These are phyloP conservation scores for Heterohyrax brucei DNA, from an alignment of 2,797 vertebrate species.

Conservation along the genomic window DNA sequence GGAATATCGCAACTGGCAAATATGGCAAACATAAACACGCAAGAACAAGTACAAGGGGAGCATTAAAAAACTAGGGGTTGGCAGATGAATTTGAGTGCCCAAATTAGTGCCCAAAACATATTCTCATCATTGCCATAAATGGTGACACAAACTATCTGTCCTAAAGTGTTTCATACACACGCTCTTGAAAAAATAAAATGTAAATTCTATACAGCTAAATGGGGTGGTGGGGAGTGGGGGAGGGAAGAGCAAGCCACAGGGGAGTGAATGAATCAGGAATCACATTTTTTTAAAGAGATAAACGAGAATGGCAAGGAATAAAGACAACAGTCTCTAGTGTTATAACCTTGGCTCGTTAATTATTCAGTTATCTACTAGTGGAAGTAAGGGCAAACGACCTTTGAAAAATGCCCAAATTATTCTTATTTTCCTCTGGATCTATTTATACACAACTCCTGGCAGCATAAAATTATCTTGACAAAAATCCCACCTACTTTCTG, in stretches of 20 bases:
- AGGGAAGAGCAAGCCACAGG: background rate
- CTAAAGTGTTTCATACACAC: constrained; percentile 28
- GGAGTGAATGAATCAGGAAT: background rate
- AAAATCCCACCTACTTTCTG: constrained; percentile 48
- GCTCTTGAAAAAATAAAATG: constrained; percentile 68
- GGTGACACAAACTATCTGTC: background rate
- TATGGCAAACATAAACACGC: constrained; percentile 82
- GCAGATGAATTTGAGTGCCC: background rate
- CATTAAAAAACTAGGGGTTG: constrained; percentile 44
- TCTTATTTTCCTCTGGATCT: constrained; percentile 59
- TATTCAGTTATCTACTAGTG: background rate
- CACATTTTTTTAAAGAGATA: constrained; percentile 43
- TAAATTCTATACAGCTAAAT: constrained; percentile 53
- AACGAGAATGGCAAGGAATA: constrained; percentile 17
- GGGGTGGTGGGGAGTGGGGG: too few species aligned
- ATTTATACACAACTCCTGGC: background rate
- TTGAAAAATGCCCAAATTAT: constrained; percentile 66
- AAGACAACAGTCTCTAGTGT: constrained; percentile 38
- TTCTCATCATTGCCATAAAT: constrained; percentile 14
- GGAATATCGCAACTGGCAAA: constrained; percentile 77
- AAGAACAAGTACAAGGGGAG: constrained; percentile 64
- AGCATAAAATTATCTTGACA: constrained; percentile 38
- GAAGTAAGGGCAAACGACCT: constrained; percentile 38
- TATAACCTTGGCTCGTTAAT: background rate
- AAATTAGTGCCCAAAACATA: constrained; percentile 11